These are phyloP conservation scores for Lophius americanus DNA, from an alignment of 2,797 vertebrate genomes.

Conservation along the genomic window DNA sequence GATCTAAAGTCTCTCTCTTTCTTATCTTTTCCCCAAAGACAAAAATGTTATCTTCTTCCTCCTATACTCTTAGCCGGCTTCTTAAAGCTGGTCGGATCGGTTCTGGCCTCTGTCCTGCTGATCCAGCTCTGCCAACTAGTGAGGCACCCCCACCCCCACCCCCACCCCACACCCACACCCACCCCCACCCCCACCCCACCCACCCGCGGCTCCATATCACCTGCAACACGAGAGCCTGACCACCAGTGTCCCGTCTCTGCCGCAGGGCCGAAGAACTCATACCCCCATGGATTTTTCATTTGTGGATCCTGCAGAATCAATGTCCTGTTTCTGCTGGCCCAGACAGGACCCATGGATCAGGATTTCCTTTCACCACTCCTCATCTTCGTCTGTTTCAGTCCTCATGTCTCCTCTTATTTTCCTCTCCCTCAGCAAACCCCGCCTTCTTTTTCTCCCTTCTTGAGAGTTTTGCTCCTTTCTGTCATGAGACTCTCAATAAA, in stretches of 20 bases:
- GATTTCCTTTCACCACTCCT: slow-evolving; percentile 65
- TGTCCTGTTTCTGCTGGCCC: slow-evolving; percentile 79
- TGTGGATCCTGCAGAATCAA: slow-evolving; percentile 83
- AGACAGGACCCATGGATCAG: slow-evolving; percentile 77
- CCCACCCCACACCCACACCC: too few relatives aligned
- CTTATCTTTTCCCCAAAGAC: slow-evolving; percentile 8
- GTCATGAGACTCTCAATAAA: slow-evolving; percentile 7
- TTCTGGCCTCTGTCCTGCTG: slow-evolving; percentile 56
- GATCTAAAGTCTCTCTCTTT: not conserved
- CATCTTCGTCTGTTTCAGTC: slow-evolving; percentile 37
- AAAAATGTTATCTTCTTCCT: slow-evolving; percentile 6
- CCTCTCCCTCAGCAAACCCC: slow-evolving; percentile 73
- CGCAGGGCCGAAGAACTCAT: slow-evolving; percentile 67
- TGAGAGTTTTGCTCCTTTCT: slow-evolving; percentile 15
- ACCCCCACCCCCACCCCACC: too few relatives aligned
- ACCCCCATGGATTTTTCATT: slow-evolving; percentile 86
- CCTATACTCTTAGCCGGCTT: not conserved
- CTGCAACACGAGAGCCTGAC: slow-evolving; percentile 66
- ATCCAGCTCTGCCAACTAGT: slow-evolving; percentile 35
- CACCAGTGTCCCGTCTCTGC: slow-evolving; percentile 66
- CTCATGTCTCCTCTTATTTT: slow-evolving; percentile 69
- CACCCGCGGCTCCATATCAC: slow-evolving; percentile 47
- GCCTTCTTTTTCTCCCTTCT: slow-evolving; percentile 34
- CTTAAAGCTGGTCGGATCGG: slow-evolving; percentile 27
- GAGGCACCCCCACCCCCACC: too few relatives aligned